Evolutionary conservation across 2,113 vertebrate genomes (phyloP), one percentile per base, ranked within the genome.

Genomic region (Sclerurus mexicanus): DNA sequence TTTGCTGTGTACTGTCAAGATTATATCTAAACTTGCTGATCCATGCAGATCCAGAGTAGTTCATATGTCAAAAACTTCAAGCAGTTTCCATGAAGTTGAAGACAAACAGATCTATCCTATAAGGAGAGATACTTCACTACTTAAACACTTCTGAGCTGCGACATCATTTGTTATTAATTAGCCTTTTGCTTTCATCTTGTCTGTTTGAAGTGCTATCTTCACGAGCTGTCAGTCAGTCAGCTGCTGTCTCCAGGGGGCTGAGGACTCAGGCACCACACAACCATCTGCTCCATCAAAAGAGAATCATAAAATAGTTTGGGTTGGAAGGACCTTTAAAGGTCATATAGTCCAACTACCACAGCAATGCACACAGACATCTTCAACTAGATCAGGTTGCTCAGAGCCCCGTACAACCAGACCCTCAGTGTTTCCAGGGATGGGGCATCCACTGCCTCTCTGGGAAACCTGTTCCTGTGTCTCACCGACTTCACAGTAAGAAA

Each of bases 131-230:
- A 47, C 37, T 87, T 92, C 80, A 42, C 35, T 89, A 11, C 52
- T 87, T 24, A 87, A 82, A 67, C 50, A 64, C 31, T 79, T 78
- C 52, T 62, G 69, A 81, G 59, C 17, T 56, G 60, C 75, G 47
- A 68, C 33, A 82, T 44, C 10, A 33, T 89, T 92, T 86, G 53
- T 72, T 91, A 76, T 52, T 85, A 94, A 95, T 93, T 85, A 94
- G 53, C 39, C 49, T 79, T 68, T 79, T 85, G 78, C 66, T 93
- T 93, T 94, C 85, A 89, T 93, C 53, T 79, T 39, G 19, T 64
- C 77, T 87, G 13, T 56, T 71, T 75, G 72, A 95, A 83, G 86
- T n/a, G 68, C 58, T 87, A 66, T 69, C 74, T 78, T 67, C 64
- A 46, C 31, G 71, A 87, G 79, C 73, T 85, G 83, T 76, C 89